Base-by-base conservation (phyloP, 2,888 invertebrate genomes). In the Deroplatys truncata region DNA sequence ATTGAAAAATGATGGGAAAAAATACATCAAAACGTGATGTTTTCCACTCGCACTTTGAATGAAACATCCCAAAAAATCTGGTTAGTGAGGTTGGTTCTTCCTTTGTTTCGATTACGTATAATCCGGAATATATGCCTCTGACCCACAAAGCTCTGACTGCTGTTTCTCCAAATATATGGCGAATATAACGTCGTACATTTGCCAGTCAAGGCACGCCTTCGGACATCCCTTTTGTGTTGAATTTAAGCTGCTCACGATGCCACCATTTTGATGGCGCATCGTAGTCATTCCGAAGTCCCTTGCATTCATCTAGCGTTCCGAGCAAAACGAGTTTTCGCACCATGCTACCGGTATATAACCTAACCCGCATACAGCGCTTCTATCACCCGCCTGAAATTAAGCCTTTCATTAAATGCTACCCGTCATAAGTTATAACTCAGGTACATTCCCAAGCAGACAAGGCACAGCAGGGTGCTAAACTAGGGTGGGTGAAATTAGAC, bases 371-470 rank as follows among this genome's bases (percentile, higher is more conserved):
- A 72, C 56, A 72, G 25, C 56, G 56, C 56, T 72, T 72, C 56
- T 72, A 72, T 72, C 56, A 72, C 56, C 56, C 56, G 25, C 16
- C 84, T 29, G 28, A 88, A 84, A 89, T 89, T 89, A 89, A 82
- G 86, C 89, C 86, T 89, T 89, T 89, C 89, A 89, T 89, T 89
- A 85, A 85, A 85, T 35, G 16, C 85, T 43, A 84, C 86, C 49
- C 89, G 56, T 72, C 56, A 89, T 89, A 89, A 89, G 82, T 89
- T 86, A 89, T 82, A 88, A 31, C 83, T 43, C 84, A 89, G 89
- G 89, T 89, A 86, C 35, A 83, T 28, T 85, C 25, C 35, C 84
- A 20, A 31, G 84, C 35, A 29, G 84, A 72, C 56, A 72, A 35
- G 84, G 35, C 43, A 43, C 84, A 35, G 84, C 13, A 8, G 29